A percentile compares a stretch with the other conserved stretches of the same genome.
Conservation (phyloP, 2,113 vertebrate species). For the Shinisaurus crocodilurus region DNA sequence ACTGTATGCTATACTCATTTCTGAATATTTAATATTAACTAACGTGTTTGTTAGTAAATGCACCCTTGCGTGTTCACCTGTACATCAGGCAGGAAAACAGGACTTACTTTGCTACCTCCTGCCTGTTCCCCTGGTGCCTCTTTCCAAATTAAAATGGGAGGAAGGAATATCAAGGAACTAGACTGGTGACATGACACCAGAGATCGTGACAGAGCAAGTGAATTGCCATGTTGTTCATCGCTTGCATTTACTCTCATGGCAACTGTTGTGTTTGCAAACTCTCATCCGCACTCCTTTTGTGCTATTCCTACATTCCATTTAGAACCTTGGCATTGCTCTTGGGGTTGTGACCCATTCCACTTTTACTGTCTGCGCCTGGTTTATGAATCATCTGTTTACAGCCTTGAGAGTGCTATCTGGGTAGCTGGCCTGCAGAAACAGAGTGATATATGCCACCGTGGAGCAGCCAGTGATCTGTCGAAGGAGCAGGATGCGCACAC, state of each 20-base stretch:
- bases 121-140: neutral
- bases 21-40: neutral
- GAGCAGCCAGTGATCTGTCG: neutral
- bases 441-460: constrained; percentile 24
- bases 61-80: neutral
- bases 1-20: neutral
- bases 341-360: constrained; percentile 40
- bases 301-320: constrained; percentile 46
- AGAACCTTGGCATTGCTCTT: constrained; percentile 36
- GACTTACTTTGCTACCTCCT: neutral
- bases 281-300: neutral
- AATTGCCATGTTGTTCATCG: neutral
- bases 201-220: too few relatives aligned
- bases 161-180: too few relatives aligned
- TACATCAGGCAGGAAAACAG: neutral
- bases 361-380: constrained; percentile 52
- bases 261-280: constrained; percentile 42
- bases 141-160: neutral
- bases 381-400: constrained; percentile 65
- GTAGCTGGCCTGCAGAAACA: neutral
- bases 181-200: neutral
- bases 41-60: neutral
- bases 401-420: constrained; percentile 43
- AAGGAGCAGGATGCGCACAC: neutral
- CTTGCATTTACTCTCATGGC: neutral